Evolutionary conservation across 2,113 vertebrate species (phyloP).

Genomic region (Epinephelus fuscoguttatus): DNA sequence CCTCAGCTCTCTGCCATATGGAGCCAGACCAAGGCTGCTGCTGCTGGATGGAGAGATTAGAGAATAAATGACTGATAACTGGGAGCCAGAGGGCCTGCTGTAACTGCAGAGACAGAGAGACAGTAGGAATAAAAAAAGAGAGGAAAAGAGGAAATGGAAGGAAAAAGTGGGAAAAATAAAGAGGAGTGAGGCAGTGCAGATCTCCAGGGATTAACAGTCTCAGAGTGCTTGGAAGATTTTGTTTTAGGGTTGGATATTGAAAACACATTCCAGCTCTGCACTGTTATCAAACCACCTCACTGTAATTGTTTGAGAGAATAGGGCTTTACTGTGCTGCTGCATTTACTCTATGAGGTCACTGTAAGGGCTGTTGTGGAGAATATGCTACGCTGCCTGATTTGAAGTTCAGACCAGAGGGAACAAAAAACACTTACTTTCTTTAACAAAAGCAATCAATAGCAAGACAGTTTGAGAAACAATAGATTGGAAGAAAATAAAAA

Average conservation of each 20-base stretch:
- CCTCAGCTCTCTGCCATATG: constrained; percentile 55
- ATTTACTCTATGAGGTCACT: neutral
- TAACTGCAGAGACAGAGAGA: neutral
- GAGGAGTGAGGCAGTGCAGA: neutral
- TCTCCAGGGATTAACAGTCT: neutral
- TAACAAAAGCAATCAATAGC: constrained; percentile 4
- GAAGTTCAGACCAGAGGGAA: neutral
- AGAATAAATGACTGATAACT: constrained; percentile 52
- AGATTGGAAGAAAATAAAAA: neutral
- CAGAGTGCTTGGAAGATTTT: neutral
- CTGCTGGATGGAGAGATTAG: constrained; percentile 63
- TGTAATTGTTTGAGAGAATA: neutral
- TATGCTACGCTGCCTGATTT: neutral
- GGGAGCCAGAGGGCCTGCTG: neutral
- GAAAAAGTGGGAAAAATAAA: neutral
- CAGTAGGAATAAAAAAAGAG: neutral
- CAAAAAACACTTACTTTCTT: neutral
- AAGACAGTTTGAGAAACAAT: constrained; percentile 14
- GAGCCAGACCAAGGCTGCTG: constrained; percentile 49
- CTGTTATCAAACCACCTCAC: neutral
- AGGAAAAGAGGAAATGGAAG: neutral
- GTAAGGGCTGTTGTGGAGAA: neutral
- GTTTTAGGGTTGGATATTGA: neutral
- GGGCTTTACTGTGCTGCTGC: neutral
- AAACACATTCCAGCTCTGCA: neutral